These are phyloP conservation scores for Holothuria leucospilota DNA, from an alignment of 53 echinoderm and acorn worm species.

Conservation along the genomic window DNA sequence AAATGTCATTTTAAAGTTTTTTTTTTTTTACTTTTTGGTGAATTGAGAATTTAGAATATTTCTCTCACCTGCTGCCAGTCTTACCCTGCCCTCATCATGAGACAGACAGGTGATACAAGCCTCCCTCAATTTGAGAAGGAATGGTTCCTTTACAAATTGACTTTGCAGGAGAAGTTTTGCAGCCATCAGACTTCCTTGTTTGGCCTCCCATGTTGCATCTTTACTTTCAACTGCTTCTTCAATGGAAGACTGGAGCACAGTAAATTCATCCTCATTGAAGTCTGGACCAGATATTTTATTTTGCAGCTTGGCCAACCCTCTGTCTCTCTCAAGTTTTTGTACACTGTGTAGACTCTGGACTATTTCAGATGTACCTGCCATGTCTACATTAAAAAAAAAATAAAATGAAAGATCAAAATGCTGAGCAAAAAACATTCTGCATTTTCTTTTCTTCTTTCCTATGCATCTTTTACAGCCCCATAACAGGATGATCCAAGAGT, in stretches of 20 bases:
- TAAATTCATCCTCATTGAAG: slow-evolving; percentile 58
- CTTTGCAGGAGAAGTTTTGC: slow-evolving; percentile 70
- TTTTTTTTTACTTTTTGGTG: too few relatives aligned
- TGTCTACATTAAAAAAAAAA: slow-evolving; percentile 18
- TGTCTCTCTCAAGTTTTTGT: slow-evolving; percentile 92
- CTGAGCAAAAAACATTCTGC: too few relatives aligned
- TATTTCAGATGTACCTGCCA: slow-evolving; percentile 34
- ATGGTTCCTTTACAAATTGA: slow-evolving; percentile 57
- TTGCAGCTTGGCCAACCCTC: slow-evolving; percentile 74
- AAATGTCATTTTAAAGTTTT: too few relatives aligned
- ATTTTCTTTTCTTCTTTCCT: too few relatives aligned
- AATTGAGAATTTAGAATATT: too few relatives aligned
- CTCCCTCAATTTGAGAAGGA: slow-evolving; percentile 60
- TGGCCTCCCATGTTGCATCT: slow-evolving; percentile 83
- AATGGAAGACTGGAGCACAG: slow-evolving; percentile 66
- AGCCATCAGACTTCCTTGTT: slow-evolving; percentile 87
- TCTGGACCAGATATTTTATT: slow-evolving; percentile 40
- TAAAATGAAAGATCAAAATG: too few relatives aligned
- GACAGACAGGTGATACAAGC: slow-evolving; percentile 70
- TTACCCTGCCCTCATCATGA: slow-evolving; percentile 82
- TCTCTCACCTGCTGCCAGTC: slow-evolving; percentile 85
- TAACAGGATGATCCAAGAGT: too few relatives aligned
- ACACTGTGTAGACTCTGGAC: slow-evolving; percentile 58
- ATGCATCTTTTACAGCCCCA: too few relatives aligned
- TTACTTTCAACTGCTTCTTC: slow-evolving; percentile 68